Base-by-base conservation (phyloP, 2,888 invertebrate species). In the Drosophila peninsularis region DNA sequence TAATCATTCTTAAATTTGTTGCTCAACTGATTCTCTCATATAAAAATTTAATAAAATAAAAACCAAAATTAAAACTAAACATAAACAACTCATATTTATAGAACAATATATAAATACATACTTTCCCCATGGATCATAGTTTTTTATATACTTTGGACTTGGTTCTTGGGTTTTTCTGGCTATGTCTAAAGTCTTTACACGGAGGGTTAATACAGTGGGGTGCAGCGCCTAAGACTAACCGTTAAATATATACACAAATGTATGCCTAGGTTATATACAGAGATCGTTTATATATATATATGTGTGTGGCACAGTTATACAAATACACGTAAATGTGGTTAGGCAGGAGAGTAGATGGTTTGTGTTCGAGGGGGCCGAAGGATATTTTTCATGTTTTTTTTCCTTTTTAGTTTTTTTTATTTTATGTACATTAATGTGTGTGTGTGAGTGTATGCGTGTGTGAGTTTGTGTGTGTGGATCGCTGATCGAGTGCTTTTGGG, bases 321-420 rank as follows among this genome's bases (percentile, higher is more conserved):
- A 63, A 57, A 53, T 54, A 73, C 57, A 79, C 75, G 73, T 57
- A 66, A 62, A 80, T 80, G 74, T 78, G 69, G 79, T 80, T 80
- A 80, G 42, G 42, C 42, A 42, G 1, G 42, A 21, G 42, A 39
- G 39, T 39, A 11, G 30, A 66, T 62, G 39, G 50, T 30, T 61
- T 54, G 34, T 44, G 32, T 32, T 24, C 37, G 30, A 11, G 32
- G 49, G 41, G 24, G 19, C 6, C 64, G 47, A 52, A 37, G 21
- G 36, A 52, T 52, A 27, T 37, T 52, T 57, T 24, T 30, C 9
- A 30, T 39, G 34, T 9, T 37, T 64, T 53, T 24, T 3, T 24
- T 34, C n/a, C n/a, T n/a, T 36, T 36, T 34, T 9, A 21, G n/a
- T 27, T 37, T 37, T 21, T 21, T 13, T 21, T n/a, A 10, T 50